Percentiles rank a stretch among this genome's conserved stretches.
Evolutionary conservation across 2,113 vertebrate genomes (phyloP).

Genomic region (Chaenogobius annularis): DNA sequence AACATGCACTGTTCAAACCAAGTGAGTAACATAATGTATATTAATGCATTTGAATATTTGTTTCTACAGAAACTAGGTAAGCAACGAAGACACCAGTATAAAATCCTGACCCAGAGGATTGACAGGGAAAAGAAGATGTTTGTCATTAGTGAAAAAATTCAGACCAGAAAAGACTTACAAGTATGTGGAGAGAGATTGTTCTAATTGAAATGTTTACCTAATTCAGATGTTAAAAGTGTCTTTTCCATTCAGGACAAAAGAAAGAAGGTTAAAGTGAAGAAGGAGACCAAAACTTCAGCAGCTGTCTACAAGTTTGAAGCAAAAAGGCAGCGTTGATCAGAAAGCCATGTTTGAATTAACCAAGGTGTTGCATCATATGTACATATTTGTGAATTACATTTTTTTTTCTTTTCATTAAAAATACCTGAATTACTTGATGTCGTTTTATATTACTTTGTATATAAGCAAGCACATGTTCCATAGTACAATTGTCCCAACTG

Average conservation of each 20-base stretch:
- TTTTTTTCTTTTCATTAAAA: slow-evolving; percentile 46
- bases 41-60: not conserved
- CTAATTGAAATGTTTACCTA: not conserved
- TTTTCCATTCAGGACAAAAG: slow-evolving; percentile 85
- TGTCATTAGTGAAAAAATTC: slow-evolving; percentile 92
- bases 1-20: not conserved
- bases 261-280: slow-evolving; percentile 88
- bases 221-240: slow-evolving; percentile 7
- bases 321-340: slow-evolving; percentile 84
- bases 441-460: no score
- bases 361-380: slow-evolving; percentile 28
- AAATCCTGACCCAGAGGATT: slow-evolving; percentile 88
- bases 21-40: not conserved
- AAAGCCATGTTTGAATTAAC: not conserved
- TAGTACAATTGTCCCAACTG: not conserved
- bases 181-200: slow-evolving; percentile 66
- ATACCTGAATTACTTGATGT: not conserved
- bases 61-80: slow-evolving; percentile 79
- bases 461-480: not conserved
- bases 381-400: slow-evolving; percentile 34
- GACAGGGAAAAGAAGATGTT: slow-evolving; percentile 92
- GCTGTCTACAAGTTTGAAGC: slow-evolving; percentile 92
- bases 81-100: slow-evolving; percentile 84
- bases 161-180: slow-evolving; percentile 91
- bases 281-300: slow-evolving; percentile 82